Base-by-base conservation (phyloP, 2,113 vertebrate species). In the Clupea harengus region DNA sequence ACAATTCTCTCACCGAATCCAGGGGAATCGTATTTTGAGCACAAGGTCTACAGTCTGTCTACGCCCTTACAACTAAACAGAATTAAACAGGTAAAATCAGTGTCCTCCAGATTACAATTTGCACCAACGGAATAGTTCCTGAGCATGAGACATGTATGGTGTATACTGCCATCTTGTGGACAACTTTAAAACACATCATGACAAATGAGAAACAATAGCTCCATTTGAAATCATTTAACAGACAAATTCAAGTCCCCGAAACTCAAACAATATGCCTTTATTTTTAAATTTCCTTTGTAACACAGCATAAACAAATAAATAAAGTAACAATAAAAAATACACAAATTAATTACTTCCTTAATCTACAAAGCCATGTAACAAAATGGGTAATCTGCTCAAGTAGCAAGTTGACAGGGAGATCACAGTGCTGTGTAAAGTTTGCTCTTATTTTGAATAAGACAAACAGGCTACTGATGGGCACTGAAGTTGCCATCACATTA, bases 391-490 rank as follows among this genome's bases (percentile, higher is more conserved):
- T 82, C 82, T 52, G 80, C 78, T 57, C 15, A 64, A 64, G 46
- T 80, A 80, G 47, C 22, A 84, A 80, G 81, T 78, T 32, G 80
- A 87, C 83, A 85, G 57, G 46, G 49, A 45, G 25, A 67, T 90
- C 89, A 89, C 89, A 90, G 89, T 90, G 88, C 82, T 85, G 57
- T 85, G 72, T 78, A 72, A 49, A 39, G 44, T 86, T 49, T 81
- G 32, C 84, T 82, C 25, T 83, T 81, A 44, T 25, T 80, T 82
- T 54, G 20, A 28, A 47, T 22, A 39, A 45, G 75, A 32, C 46
- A 11, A 67, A 32, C 67, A 45, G 8, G 25, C 45, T 83, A 39
- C 72, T 78, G 72, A 78, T 78, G 72, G 67, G 25, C 32, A 25
- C 3, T 57, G 11, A 81, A 44, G 60, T 75, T 86, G 46, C 81